Percentiles rank a stretch among this genome's conserved stretches.
Evolutionary conservation across 2,888 invertebrate genomes (phyloP).

Genomic region (Heteromyza rotundicornis): DNA sequence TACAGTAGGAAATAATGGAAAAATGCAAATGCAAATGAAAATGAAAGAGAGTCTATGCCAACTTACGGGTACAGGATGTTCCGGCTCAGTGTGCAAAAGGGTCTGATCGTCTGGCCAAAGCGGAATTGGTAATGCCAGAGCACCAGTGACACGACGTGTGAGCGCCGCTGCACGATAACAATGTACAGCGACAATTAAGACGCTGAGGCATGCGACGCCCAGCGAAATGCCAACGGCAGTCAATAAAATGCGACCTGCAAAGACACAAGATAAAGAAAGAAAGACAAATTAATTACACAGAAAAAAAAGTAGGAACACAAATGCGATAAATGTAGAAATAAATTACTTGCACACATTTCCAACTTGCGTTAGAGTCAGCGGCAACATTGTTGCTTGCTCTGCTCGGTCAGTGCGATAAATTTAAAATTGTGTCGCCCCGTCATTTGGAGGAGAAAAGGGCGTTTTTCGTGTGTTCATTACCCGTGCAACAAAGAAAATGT

Average conservation of each 20-base stretch:
- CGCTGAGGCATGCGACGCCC: slow-evolving; percentile 53
- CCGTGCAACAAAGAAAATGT: neutral
- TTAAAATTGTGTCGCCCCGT: too few species aligned
- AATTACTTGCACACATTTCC: too few species aligned
- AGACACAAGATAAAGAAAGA: slow-evolving; percentile 11
- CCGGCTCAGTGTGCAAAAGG: slow-evolving; percentile 63
- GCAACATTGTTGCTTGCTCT: too few species aligned
- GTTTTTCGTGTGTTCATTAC: too few species aligned
- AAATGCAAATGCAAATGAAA: too few species aligned
- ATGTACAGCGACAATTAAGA: slow-evolving; percentile 52
- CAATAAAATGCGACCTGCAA: slow-evolving; percentile 52
- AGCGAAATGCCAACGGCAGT: slow-evolving; percentile 55
- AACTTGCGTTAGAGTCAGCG: too few species aligned
- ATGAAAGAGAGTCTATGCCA: slow-evolving; percentile 8
- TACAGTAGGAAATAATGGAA: too few species aligned
- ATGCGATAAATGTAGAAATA: slow-evolving; percentile 46
- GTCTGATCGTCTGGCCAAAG: slow-evolving; percentile 53
- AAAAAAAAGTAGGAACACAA: slow-evolving; percentile 13
- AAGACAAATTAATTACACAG: slow-evolving; percentile 13
- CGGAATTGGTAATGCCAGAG: slow-evolving; percentile 61
- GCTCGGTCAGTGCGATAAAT: too few species aligned
- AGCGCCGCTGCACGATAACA: slow-evolving; percentile 40
- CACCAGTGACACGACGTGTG: slow-evolving; percentile 38
- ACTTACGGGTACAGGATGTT: slow-evolving; percentile 64
- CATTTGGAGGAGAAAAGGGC: too few species aligned